phyloP scores from a whole-genome alignment of 2,888 invertebrate species.

The Dasypogon diadema region DNA sequence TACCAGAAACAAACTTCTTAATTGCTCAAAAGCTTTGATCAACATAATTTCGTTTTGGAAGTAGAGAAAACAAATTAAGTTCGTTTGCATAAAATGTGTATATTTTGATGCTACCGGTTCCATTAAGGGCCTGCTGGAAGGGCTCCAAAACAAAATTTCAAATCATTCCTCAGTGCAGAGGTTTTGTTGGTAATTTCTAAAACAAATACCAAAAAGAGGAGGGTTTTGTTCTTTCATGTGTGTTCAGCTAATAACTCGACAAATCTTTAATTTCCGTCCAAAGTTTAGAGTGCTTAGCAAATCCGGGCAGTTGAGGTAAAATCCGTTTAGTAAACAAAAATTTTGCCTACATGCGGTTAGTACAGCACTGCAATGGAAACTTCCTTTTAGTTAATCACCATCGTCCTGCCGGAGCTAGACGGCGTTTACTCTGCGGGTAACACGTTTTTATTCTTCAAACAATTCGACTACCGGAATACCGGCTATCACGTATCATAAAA shows the following conservation, averaged over 20 bases:
- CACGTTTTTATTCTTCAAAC: constrained; percentile 34
- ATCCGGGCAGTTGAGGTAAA: constrained; percentile 14
- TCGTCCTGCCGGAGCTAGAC: constrained; percentile 30
- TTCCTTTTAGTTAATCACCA: background rate
- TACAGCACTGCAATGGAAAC: background rate
- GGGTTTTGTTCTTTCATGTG: constrained; percentile 24
- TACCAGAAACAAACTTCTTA: too few relatives aligned
- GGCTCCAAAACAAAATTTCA: background rate
- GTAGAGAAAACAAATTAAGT: too few relatives aligned
- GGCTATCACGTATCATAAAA: constrained; percentile 45
- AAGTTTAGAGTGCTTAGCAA: constrained; percentile 23
- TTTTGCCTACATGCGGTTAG: constrained; percentile 3
- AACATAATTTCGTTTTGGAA: too few relatives aligned
- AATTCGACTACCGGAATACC: constrained; percentile 36
- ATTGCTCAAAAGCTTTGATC: too few relatives aligned
- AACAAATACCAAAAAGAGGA: background rate
- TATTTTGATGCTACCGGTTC: too few relatives aligned
- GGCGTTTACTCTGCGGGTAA: constrained; percentile 37
- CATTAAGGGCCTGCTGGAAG: background rate
- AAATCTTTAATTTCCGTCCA: constrained; percentile 42
- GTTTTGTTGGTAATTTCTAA: background rate
- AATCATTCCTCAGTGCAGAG: background rate
- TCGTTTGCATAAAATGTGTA: too few relatives aligned
- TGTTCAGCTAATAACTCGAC: constrained; percentile 39
- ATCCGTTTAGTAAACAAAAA: constrained; percentile 38